phyloP scores from a whole-genome alignment of 2,113 vertebrate genomes.

The Rafetus swinhoei region DNA sequence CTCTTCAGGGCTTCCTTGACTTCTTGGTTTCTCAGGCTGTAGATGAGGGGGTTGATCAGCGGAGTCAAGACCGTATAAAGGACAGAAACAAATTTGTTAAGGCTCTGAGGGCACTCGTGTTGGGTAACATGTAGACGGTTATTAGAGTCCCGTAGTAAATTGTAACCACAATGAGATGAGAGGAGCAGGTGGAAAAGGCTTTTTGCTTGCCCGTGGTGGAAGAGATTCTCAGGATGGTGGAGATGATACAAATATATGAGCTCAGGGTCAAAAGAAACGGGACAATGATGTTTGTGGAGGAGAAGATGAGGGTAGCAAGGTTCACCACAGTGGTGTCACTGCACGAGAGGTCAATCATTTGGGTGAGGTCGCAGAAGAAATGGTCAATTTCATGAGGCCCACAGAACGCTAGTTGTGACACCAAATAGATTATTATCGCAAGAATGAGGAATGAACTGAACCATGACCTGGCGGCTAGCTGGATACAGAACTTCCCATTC shows the following conservation, averaged over 20 bases:
- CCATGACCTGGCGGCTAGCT: neutral
- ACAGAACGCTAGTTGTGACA: neutral
- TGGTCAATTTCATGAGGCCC: neutral
- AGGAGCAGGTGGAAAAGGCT: neutral
- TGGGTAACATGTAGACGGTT: neutral
- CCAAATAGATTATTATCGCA: conserved; percentile 1
- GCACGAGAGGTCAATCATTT: neutral
- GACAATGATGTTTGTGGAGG: neutral
- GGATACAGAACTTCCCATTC: neutral
- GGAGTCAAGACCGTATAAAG: neutral
- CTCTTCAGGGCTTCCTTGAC: neutral
- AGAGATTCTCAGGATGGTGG: neutral
- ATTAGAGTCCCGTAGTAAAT: neutral
- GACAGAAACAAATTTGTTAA: neutral
- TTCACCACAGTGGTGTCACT: neutral
- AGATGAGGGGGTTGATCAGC: neutral
- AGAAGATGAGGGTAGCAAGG: neutral
- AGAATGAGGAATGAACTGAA: neutral
- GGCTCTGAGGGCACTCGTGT: neutral
- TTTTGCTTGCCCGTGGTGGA: neutral
- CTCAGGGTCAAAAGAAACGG: neutral
- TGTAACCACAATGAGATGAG: neutral
- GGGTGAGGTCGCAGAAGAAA: neutral
- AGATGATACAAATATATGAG: neutral
- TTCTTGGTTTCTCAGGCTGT: neutral